Conservation (phyloP, 2,113 vertebrate species). For the Sprattus sprattus region DNA sequence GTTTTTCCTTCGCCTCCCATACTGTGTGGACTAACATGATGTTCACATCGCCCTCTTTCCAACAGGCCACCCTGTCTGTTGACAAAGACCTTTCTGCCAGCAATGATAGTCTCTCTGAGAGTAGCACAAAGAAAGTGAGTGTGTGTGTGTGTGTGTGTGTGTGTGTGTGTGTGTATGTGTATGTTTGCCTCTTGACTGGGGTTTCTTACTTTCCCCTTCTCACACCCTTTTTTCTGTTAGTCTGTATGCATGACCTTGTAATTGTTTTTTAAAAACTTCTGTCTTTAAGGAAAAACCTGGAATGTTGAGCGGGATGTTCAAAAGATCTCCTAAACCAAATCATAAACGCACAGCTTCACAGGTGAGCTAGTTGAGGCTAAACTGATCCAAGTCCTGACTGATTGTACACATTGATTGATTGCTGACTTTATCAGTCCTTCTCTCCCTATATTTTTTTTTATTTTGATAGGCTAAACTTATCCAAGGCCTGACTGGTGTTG, state of each 20-base stretch:
- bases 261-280: background rate
- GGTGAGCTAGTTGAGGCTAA: constrained; percentile 39
- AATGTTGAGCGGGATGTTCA: constrained; percentile 22
- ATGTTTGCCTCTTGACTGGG: background rate
- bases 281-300: constrained; percentile 16
- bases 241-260: background rate
- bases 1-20: background rate
- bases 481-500: too few relatives aligned
- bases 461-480: background rate
- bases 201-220: too few relatives aligned
- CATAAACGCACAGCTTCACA: constrained; percentile 25
- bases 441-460: background rate
- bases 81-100: background rate
- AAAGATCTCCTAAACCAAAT: background rate
- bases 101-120: background rate
- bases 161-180: background rate
- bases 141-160: too few relatives aligned
- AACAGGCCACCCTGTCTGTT: background rate
- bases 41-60: background rate
- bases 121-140: background rate
- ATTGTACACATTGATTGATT: background rate
- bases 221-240: too few relatives aligned
- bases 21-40: background rate
- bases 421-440: background rate
- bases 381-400: background rate